phyloP scores from a whole-genome alignment of 2,888 invertebrate species.

The Subacronicta megacephala region DNA sequence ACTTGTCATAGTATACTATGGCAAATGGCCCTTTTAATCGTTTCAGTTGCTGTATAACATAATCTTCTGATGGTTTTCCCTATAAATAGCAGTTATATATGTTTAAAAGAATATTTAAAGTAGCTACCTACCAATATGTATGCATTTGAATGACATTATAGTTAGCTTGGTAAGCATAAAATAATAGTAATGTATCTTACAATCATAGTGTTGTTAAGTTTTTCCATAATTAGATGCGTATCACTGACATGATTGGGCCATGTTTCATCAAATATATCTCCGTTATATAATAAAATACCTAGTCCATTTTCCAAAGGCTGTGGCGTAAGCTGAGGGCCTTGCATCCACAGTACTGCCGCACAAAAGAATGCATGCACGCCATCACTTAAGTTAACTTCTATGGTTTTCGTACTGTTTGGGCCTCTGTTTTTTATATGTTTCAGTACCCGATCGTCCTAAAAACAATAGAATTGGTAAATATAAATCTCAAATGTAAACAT shows the following conservation, averaged over 20 bases:
- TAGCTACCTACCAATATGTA: too few species aligned
- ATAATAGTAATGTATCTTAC: slow-evolving; percentile 22
- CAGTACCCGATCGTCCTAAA: slow-evolving; percentile 74
- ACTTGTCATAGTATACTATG: slow-evolving; percentile 93
- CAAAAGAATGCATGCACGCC: slow-evolving; percentile 72
- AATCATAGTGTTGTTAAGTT: slow-evolving; percentile 58
- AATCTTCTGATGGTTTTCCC: slow-evolving; percentile 57
- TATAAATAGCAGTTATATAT: slow-evolving; percentile 22
- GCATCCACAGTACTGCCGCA: slow-evolving; percentile 95
- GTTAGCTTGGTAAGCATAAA: too few species aligned
- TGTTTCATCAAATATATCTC: slow-evolving; percentile 93
- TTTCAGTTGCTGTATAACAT: slow-evolving; percentile 85
- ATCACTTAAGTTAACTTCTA: slow-evolving; percentile 61
- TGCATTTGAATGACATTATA: too few species aligned
- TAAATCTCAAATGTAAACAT: too few species aligned
- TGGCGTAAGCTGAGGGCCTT: slow-evolving; percentile 90
- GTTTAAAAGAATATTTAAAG: too few species aligned
- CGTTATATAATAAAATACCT: slow-evolving; percentile 95
- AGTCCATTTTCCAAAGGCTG: slow-evolving; percentile 92
- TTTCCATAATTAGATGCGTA: slow-evolving; percentile 85
- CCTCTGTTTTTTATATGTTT: slow-evolving; percentile 88
- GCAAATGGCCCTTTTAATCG: slow-evolving; percentile 95
- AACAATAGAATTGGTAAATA: slow-evolving; percentile 32
- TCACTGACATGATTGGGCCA: slow-evolving; percentile 82
- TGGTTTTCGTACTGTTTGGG: slow-evolving; percentile 80